A percentile compares a stretch with the other conserved stretches of the same genome.
Evolutionary conservation across 2,888 invertebrate species (phyloP).

Genomic region (Cerastoderma edule): DNA sequence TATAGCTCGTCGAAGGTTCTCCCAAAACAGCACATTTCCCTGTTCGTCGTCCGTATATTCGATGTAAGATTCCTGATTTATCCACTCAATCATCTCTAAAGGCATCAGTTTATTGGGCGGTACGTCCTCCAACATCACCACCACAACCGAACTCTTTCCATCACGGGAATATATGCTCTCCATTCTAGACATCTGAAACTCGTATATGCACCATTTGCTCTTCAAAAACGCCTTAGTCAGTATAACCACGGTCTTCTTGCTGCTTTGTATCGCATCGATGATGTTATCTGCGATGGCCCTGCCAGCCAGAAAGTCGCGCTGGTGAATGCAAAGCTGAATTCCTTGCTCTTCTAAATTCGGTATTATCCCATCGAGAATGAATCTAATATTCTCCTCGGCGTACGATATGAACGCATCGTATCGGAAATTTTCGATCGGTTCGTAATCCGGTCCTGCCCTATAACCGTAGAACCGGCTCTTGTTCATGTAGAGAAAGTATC

Average conservation of each 20-base stretch:
- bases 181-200: constrained; percentile 62
- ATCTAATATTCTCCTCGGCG: constrained; percentile 31
- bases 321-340: constrained; percentile 60
- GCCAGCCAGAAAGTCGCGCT: constrained; percentile 65
- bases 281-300: constrained; percentile 29
- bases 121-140: neutral
- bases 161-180: constrained; percentile 50
- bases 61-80: neutral
- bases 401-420: constrained; percentile 43
- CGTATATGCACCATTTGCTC: constrained; percentile 65
- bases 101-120: neutral
- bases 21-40: neutral
- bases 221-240: constrained; percentile 41
- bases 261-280: neutral
- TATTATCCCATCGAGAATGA: constrained; percentile 25
- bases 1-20: neutral
- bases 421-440: constrained; percentile 20
- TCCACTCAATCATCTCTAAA: neutral
- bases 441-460: neutral
- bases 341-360: constrained; percentile 39
- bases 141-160: neutral
- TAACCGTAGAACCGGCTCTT: constrained; percentile 34
- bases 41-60: neutral
- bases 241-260: constrained; percentile 4
- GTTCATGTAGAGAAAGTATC: constrained; percentile 45